Percentiles rank a stretch among this genome's conserved stretches.
These are phyloP conservation scores for Crocidura indochinensis DNA, from an alignment of 2,797 vertebrate genomes.

Conservation along the genomic window DNA sequence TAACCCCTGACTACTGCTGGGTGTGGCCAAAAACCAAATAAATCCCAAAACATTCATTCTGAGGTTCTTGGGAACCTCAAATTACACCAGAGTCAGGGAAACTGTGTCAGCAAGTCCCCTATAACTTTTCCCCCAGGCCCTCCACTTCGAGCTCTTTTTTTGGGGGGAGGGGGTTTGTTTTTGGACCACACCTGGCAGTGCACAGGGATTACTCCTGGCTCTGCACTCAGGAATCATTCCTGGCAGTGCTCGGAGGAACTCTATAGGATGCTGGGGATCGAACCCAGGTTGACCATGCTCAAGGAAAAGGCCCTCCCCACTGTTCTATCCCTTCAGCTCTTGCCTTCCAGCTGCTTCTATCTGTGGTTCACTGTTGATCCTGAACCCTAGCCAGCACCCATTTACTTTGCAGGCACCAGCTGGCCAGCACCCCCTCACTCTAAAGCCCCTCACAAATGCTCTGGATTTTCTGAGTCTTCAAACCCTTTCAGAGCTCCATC, in stretches of 20 bases:
- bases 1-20: too few species aligned
- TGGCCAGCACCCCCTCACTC: background rate
- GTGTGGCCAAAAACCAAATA: too few species aligned
- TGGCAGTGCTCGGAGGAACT: too few species aligned
- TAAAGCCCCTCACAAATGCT: background rate
- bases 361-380: background rate
- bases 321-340: too few species aligned
- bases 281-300: too few species aligned
- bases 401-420: background rate
- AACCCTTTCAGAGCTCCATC: background rate
- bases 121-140: background rate
- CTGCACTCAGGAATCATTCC: too few species aligned
- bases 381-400: rapidly evolving
- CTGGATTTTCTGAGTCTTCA: background rate
- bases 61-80: background rate
- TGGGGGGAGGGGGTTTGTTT: too few species aligned
- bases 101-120: background rate
- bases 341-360: background rate
- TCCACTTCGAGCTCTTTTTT: background rate
- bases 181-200: too few species aligned
- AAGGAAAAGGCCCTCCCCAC: too few species aligned
- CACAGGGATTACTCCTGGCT: too few species aligned
- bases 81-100: background rate
- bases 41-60: background rate
- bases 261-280: too few species aligned